These are phyloP conservation scores for Seriola quinqueradiata DNA, from an alignment of 2,113 vertebrate species.

Conservation along the genomic window DNA sequence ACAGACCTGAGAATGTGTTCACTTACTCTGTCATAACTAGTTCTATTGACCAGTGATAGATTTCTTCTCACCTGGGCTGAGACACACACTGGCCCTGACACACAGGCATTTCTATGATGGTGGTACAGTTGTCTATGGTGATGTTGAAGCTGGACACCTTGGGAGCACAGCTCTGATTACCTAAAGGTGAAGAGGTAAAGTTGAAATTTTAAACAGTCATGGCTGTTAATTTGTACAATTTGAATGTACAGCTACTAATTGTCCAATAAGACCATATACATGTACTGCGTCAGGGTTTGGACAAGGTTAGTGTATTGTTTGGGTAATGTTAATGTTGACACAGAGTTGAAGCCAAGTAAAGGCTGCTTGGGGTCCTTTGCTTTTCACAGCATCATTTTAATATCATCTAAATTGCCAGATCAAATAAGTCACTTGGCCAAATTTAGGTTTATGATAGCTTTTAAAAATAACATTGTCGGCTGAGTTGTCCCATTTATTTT, in stretches of 20 bases:
- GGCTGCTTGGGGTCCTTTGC: too few species aligned
- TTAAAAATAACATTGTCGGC: too few species aligned
- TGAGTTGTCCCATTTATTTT: neutral
- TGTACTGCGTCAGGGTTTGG: neutral
- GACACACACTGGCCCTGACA: slow-evolving; percentile 76
- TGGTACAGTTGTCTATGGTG: slow-evolving; percentile 55
- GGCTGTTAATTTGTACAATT: neutral
- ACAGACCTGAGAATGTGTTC: neutral
- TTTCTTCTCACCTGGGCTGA: slow-evolving; percentile 58
- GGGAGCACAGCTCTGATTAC: slow-evolving; percentile 65
- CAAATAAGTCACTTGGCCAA: too few species aligned
- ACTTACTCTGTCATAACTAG: neutral
- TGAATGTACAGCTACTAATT: neutral
- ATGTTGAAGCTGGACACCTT: slow-evolving; percentile 47
- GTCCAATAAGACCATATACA: neutral
- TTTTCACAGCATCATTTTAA: too few species aligned
- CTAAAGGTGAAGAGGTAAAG: slow-evolving; percentile 48
- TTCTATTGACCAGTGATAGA: neutral
- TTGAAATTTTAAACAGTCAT: neutral
- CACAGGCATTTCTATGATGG: slow-evolving; percentile 48
- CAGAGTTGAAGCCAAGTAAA: too few species aligned
- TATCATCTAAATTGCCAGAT: too few species aligned
- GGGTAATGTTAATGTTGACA: too few species aligned
- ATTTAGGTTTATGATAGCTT: too few species aligned
- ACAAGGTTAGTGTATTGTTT: neutral